A percentile compares a stretch with the other conserved stretches of the same genome.
These are phyloP conservation scores for Noctuana brunneofusca DNA, from an alignment of 2,888 invertebrate species.

Conservation along the genomic window DNA sequence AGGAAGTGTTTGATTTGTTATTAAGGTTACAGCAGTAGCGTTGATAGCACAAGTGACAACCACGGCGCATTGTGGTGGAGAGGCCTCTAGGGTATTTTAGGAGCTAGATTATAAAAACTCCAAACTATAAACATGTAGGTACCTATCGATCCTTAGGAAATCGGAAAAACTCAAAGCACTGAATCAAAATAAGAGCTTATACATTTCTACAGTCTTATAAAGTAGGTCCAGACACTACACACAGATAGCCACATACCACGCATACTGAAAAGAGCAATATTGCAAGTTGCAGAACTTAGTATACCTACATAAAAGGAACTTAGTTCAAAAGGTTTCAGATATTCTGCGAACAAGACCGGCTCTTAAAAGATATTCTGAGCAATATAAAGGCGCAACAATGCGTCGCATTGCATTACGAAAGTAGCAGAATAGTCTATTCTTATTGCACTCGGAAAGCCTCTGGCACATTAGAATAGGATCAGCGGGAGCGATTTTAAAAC, in stretches of 20 bases:
- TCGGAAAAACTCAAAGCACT: no score
- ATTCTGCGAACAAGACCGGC: constrained; percentile 8
- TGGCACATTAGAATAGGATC: neutral
- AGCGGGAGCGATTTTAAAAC: constrained; percentile 4
- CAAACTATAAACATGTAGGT: no score
- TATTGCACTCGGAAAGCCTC: constrained; percentile 8
- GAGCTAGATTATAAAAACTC: no score
- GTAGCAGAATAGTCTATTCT: constrained; percentile 13
- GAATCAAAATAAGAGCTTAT: no score
- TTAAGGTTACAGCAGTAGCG: no score
- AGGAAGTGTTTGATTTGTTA: no score
- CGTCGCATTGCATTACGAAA: constrained; percentile 12
- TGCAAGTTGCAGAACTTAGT: constrained; percentile 6
- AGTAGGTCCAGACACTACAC: no score
- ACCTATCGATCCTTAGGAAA: no score
- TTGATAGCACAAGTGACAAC: no score
- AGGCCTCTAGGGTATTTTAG: no score
- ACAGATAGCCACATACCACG: neutral
- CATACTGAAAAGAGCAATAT: constrained; percentile 19
- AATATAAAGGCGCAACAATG: constrained; percentile 19
- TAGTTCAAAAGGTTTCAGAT: constrained; percentile 5
- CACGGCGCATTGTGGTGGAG: no score
- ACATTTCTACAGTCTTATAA: neutral
- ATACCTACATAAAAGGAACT: constrained; percentile 1
- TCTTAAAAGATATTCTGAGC: constrained; percentile 15